Percentiles rank a stretch among this genome's conserved stretches.
Conservation (phyloP, 1,140 invertebrate genomes). For the Habropoda laboriosa region DNA sequence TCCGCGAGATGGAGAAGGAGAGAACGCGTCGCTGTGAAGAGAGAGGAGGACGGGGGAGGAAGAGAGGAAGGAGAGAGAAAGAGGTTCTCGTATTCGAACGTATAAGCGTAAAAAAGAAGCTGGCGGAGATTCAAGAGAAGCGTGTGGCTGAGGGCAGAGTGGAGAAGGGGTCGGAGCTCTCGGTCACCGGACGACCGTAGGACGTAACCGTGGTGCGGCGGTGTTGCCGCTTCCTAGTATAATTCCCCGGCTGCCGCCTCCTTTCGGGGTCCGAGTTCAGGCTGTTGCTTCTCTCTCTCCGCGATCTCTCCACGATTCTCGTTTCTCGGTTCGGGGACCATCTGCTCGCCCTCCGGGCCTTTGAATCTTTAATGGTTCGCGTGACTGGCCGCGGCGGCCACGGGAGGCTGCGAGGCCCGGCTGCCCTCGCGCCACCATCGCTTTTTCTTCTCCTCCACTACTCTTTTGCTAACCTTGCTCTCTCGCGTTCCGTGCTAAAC, state of each 20-base stretch:
- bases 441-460: background rate
- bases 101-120: constrained; percentile 38
- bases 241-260: constrained; percentile 20
- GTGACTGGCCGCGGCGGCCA: constrained; percentile 76
- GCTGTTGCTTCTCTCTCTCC: constrained; percentile 36
- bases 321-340: constrained; percentile 69
- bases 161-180: constrained; percentile 27
- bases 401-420: constrained; percentile 48
- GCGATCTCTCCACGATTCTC: constrained; percentile 16
- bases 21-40: background rate
- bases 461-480: background rate
- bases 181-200: constrained; percentile 50
- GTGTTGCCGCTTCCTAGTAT: constrained; percentile 43
- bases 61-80: background rate
- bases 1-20: background rate
- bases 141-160: background rate
- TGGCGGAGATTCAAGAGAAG: constrained; percentile 20
- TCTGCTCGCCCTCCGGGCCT: constrained; percentile 79
- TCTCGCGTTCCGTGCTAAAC: background rate
- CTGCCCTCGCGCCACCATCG: background rate
- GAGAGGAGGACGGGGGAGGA: background rate
- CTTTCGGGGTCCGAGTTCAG: constrained; percentile 32
- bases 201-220: constrained; percentile 30
- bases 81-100: constrained; percentile 14
- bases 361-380: constrained; percentile 81